phyloP scores from a whole-genome alignment of 1,140 invertebrate genomes.

The Drosophila dunni region DNA sequence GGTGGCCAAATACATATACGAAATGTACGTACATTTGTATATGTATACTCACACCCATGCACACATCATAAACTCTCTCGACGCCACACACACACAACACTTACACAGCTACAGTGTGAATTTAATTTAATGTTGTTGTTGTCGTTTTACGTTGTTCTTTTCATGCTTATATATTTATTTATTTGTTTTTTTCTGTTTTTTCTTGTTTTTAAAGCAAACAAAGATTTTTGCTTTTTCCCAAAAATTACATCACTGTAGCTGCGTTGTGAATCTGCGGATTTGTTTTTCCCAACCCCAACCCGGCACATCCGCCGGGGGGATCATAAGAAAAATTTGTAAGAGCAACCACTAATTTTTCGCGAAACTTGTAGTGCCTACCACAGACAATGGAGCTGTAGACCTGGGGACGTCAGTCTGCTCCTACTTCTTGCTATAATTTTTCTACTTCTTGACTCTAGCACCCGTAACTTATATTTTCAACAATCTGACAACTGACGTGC shows the following conservation, averaged over 20 bases:
- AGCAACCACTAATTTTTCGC: slow-evolving; percentile 39
- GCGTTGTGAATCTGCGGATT: slow-evolving; percentile 36
- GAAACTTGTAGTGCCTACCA: slow-evolving; percentile 17
- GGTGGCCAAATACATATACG: slow-evolving; percentile 64
- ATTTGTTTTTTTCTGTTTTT: slow-evolving; percentile 76
- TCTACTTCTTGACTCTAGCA: slow-evolving; percentile 8
- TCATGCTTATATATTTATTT: slow-evolving; percentile 37
- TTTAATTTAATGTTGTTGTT: slow-evolving; percentile 75
- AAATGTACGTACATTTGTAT: slow-evolving; percentile 34
- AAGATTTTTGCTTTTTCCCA: slow-evolving; percentile 58
- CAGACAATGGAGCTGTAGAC: not conserved
- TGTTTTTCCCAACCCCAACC: not conserved
- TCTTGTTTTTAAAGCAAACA: slow-evolving; percentile 58
- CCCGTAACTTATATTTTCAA: slow-evolving; percentile 31
- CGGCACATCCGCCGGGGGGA: slow-evolving; percentile 24
- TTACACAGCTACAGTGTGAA: slow-evolving; percentile 41
- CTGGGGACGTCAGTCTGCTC: not conserved
- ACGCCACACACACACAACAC: slow-evolving; percentile 26
- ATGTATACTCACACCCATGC: slow-evolving; percentile 18
- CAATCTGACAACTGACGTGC: slow-evolving; percentile 39
- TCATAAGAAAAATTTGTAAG: slow-evolving; percentile 15
- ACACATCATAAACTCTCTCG: slow-evolving; percentile 35
- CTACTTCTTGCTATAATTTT: slow-evolving; percentile 17
- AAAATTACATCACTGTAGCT: slow-evolving; percentile 70
- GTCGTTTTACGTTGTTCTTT: slow-evolving; percentile 63